A percentile compares a stretch with the other conserved stretches of the same genome.
Evolutionary conservation across 2,888 invertebrate species (phyloP).

Genomic region (Zonitis immaculata): DNA sequence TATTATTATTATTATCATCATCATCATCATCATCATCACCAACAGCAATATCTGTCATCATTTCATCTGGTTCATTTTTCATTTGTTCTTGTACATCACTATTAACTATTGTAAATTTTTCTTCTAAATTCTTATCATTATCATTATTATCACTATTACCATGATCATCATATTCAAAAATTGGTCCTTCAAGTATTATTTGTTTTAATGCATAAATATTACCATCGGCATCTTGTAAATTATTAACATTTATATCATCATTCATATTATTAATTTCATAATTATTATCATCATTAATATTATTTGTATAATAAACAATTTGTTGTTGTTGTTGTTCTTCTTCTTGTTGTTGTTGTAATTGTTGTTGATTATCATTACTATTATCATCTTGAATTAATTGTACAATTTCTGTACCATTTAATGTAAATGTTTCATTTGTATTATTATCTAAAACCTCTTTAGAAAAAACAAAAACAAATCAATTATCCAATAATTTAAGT

Average conservation of each 20-base stretch:
- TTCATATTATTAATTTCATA: too few relatives aligned
- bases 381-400: slow-evolving; percentile 25
- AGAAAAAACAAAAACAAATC: too few relatives aligned
- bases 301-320: slow-evolving; percentile 22
- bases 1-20: slow-evolving; percentile 6
- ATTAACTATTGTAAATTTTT: too few relatives aligned
- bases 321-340: slow-evolving; percentile 8
- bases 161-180: slow-evolving; percentile 16
- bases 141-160: slow-evolving; percentile 9
- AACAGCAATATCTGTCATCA: slow-evolving; percentile 11
- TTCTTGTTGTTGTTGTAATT: not conserved
- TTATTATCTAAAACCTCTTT: not conserved
- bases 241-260: slow-evolving; percentile 3
- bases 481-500: not conserved
- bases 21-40: slow-evolving; percentile 8
- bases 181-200: slow-evolving; percentile 20
- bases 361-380: slow-evolving; percentile 11
- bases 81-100: not conserved
- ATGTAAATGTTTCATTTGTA: not conserved
- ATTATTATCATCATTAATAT: too few relatives aligned
- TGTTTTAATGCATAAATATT: slow-evolving; percentile 21
- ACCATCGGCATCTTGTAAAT: slow-evolving; percentile 21
- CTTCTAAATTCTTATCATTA: too few relatives aligned
- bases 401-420: slow-evolving; percentile 17
- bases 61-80: too few relatives aligned